Conservation (phyloP, 2,113 vertebrate genomes). For the Phylloscopus whistleri region DNA sequence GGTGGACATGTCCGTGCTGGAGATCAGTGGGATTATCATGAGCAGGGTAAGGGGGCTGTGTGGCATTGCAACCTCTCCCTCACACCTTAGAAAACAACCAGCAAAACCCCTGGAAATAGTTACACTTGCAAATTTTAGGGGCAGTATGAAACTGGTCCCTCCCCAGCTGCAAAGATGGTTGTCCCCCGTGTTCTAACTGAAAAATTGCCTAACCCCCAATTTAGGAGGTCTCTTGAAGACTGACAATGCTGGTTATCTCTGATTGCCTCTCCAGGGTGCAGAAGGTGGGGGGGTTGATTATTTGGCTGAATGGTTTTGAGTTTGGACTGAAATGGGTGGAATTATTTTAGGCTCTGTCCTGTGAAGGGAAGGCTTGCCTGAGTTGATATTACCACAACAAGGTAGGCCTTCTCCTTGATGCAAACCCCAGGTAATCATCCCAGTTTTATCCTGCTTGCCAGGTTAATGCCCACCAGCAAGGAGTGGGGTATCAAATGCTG, state of each 20-base stretch:
- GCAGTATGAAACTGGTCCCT: not conserved
- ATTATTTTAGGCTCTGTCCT: not conserved
- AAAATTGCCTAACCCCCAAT: not conserved
- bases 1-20: constrained; percentile 94
- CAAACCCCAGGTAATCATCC: not conserved
- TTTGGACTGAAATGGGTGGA: not conserved
- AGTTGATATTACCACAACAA: not conserved
- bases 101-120: not conserved
- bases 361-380: not conserved
- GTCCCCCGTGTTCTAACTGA: not conserved
- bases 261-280: not conserved
- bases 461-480: constrained; percentile 93
- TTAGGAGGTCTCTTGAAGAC: not conserved
- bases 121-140: accelerated
- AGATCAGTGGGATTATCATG: constrained; percentile 97
- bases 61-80: not conserved
- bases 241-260: not conserved
- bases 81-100: not conserved
- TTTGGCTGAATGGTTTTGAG: not conserved
- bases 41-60: constrained; percentile 79
- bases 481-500: constrained; percentile 89
- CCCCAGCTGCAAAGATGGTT: not conserved
- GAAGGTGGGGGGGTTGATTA: not conserved
- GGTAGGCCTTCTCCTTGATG: not conserved
- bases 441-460: constrained; percentile 50